Base-by-base conservation (phyloP, 2,888 invertebrate genomes). In the Leucophora obtusa region DNA sequence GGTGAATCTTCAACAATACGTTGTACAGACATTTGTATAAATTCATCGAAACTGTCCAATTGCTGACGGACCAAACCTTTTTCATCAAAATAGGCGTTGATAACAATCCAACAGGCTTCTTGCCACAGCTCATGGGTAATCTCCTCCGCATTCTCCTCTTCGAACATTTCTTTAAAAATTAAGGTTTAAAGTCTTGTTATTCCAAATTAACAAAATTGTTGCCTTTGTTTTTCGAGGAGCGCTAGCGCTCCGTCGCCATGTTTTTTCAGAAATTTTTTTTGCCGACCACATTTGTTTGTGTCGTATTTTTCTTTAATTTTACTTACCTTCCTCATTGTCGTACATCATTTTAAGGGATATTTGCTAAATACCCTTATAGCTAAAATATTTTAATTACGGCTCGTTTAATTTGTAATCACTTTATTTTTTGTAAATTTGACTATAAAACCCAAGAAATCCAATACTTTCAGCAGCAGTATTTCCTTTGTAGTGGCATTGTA, bases 41-140 rank as follows among this genome's bases (percentile, higher is more conserved):
- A 99, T 92, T 99, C 99, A 92, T 99, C 99, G 88, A 99, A 99
- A 87, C 98, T 99, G 90, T 99, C 99, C 84, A 99, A 92, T 89
- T 99, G 99, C 89, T 99, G 99, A 65, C 99, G 94, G 54, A 99
- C 99, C 83, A 99, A 93, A 90, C 99, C 99, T 91, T 99, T 99
- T 90, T 99, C 99, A 89, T 99, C 99, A 89, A 99, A 99, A 91
- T 99, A 99, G 0, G 99, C 98, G 89, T 98, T 98, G 88, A 99
- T 99, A 80, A 99, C 99, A 88, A 99, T 98, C 99, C 99, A 99
- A 88, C 99, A 99, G 56, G 99, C 99, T 92, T 99, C 99, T 91
- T 99, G 99, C 99, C 99, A 99, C 83, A 99, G 92, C 89, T 99
- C 99, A 7, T 98, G 95, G 38, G 98, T 97, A 87, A 99, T 98